Base-by-base conservation (phyloP, 2,113 vertebrate species). In the Alethe castanea region DNA sequence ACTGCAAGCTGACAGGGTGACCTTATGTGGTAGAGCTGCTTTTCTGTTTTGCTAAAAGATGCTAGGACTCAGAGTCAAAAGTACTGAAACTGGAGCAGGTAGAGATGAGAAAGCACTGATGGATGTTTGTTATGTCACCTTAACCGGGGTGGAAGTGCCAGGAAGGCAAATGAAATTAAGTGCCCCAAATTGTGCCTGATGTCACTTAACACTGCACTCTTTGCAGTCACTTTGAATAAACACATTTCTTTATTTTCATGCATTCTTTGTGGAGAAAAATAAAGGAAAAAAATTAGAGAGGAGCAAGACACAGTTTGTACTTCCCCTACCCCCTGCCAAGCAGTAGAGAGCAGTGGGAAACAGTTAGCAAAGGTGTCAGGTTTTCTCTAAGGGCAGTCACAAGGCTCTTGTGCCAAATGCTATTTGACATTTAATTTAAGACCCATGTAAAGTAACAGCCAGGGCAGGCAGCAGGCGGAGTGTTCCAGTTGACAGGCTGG, bases 381-480 rank as follows among this genome's bases (percentile, higher is more conserved):
- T 96, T 97, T 96, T 97, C 94, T 96, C 96, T 95, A 59, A 97
- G 87, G 94, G 96, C 85, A 96, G 88, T 64, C 60, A 86, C 54
- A 54, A 71, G 44, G 40, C 87, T 90, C 84, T 50, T 61, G 94
- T 96, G 96, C 96, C 97, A 97, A 95, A 79, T 31, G 17, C 36
- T 95, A 48, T 92, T 97, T 97, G 94, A 95, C 95, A 83, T 97
- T 97, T 95, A 96, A 95, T 97, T 95, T 97, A 88, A 96, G 95
- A 71, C 36, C 77, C 69, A 89, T 56, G 73, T 88, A 87, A 87
- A 95, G 81, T 81, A 97, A 89, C 91, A 95, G 91, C 90, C 80
- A 92, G 66, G 64, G 45, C 89, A 91, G 78, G 95, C 88, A 88
- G 76, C 74, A 87, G 86, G 73, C 79, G n/a, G 91, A 88, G 73